Percentiles rank a stretch among this genome's conserved stretches.
Conservation (phyloP, 2,797 vertebrate species). For the Pangasius djambal region DNA sequence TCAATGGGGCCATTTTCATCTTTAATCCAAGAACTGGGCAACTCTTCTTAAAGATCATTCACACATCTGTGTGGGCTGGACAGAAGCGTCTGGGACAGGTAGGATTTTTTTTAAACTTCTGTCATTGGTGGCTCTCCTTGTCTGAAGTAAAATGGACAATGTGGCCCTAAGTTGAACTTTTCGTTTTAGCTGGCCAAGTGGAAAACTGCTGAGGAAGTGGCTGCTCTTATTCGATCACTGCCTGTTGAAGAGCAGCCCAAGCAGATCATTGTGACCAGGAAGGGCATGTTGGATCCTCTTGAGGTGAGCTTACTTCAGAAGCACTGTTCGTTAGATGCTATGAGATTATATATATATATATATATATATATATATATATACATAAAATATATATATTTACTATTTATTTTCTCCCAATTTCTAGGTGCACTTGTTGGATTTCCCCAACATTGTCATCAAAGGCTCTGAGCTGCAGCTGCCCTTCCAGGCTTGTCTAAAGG, state of each 20-base stretch:
- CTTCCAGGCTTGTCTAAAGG: conserved; percentile 99
- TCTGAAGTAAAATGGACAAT: neutral
- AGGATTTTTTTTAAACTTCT: neutral
- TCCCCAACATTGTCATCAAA: conserved; percentile 99
- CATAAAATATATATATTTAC: neutral
- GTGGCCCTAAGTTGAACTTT: neutral
- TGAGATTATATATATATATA: neutral
- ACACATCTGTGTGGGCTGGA: conserved; percentile 98
- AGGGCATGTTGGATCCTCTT: conserved; percentile 98
- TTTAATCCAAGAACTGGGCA: conserved; percentile 99
- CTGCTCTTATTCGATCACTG: conserved; percentile 96
- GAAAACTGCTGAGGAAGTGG: conserved; percentile 99
- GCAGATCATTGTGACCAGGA: conserved; percentile 98
- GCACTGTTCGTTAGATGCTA: neutral
- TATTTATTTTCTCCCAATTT: neutral
- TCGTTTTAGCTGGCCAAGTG: conserved; percentile 91
- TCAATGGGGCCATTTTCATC: conserved; percentile 99
- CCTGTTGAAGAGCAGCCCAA: conserved; percentile 99
- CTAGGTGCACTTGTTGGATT: conserved; percentile 98
- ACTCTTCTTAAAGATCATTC: conserved; percentile 99
- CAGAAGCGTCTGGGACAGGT: conserved; percentile 99
- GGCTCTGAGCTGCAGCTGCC: conserved; percentile 97
- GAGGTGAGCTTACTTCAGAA: conserved; percentile 77
- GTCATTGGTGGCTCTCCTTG: neutral
- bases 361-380: too few species aligned